Conservation (phyloP, 23 tunicate genomes). For the Diplosoma virens region DNA sequence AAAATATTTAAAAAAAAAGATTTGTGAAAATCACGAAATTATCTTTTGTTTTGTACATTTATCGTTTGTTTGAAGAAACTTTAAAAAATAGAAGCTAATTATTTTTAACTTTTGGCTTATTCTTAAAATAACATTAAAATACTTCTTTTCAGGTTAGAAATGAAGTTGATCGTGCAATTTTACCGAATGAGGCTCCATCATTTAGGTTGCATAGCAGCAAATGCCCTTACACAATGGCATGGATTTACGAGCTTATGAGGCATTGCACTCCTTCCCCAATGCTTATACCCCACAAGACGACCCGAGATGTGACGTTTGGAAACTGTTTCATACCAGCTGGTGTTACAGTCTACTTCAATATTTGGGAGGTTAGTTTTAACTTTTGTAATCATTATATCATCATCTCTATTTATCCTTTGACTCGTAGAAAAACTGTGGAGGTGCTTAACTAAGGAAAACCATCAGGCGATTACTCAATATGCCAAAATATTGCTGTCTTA, state of each 20-base stretch:
- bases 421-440: too few species aligned
- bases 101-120: too few species aligned
- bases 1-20: background rate
- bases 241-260: conserved; percentile 50
- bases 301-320: background rate
- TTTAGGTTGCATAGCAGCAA: conserved; percentile 17
- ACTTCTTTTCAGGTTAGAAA: conserved; percentile 46
- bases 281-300: conserved; percentile 38
- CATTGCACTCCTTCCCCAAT: conserved; percentile 34
- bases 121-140: too few species aligned
- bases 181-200: conserved; percentile 13
- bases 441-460: too few species aligned
- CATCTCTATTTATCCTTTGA: background rate
- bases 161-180: conserved; percentile 11
- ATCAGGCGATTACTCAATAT: too few species aligned
- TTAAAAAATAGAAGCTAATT: too few species aligned
- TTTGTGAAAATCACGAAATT: background rate
- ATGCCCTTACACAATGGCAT: conserved; percentile 47
- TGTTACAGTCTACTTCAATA: conserved; percentile 34
- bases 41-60: background rate
- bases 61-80: background rate
- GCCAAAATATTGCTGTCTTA: too few species aligned
- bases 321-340: conserved; percentile 38
- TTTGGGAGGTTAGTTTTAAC: conserved; percentile 17
- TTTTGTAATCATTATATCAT: background rate